Percentiles rank a stretch among this genome's conserved stretches.
These are phyloP conservation scores for Desoria tigrina DNA, from an alignment of 2,888 invertebrate genomes.

Conservation along the genomic window DNA sequence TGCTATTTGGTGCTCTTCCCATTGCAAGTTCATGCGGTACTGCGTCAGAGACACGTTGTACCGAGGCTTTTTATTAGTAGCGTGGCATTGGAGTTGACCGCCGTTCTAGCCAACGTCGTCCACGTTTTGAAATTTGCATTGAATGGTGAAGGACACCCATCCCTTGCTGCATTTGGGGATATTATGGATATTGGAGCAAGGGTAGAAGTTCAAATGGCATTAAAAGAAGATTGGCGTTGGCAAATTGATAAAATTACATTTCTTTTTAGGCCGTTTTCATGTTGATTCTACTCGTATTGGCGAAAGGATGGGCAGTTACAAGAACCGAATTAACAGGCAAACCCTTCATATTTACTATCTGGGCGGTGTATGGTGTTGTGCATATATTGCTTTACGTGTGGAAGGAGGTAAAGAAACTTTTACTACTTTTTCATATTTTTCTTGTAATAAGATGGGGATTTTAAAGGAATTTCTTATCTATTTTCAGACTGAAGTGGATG, in stretches of 20 bases:
- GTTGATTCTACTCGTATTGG: conserved; percentile 83
- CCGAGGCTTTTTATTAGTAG: conserved; percentile 87
- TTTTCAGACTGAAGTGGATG: conserved; percentile 88
- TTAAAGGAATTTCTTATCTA: too few species aligned
- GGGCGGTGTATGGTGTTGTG: conserved; percentile 87
- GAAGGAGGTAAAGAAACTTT: conserved; percentile 72
- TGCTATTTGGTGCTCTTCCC: conserved; percentile 84
- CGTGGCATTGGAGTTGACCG: conserved; percentile 79
- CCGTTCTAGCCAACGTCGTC: conserved; percentile 80
- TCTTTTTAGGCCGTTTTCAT: conserved; percentile 82
- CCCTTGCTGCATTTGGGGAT: conserved; percentile 83
- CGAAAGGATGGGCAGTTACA: conserved; percentile 71
- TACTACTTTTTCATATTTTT: background rate
- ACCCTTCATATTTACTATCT: conserved; percentile 78
- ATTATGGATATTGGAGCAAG: conserved; percentile 88
- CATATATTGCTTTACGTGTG: conserved; percentile 91
- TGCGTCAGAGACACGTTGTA: conserved; percentile 85
- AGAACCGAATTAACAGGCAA: conserved; percentile 85
- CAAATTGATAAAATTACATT: conserved; percentile 29
- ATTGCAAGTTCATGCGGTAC: conserved; percentile 86
- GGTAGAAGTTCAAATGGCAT: too few species aligned
- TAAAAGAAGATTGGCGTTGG: too few species aligned
- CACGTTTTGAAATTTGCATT: conserved; percentile 87
- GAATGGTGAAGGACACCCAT: conserved; percentile 82
- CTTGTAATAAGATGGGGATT: too few species aligned